A percentile compares a stretch with the other conserved stretches of the same genome.
These are phyloP conservation scores for Holocentrus rufus DNA, from an alignment of 2,797 vertebrate genomes.

Conservation along the genomic window DNA sequence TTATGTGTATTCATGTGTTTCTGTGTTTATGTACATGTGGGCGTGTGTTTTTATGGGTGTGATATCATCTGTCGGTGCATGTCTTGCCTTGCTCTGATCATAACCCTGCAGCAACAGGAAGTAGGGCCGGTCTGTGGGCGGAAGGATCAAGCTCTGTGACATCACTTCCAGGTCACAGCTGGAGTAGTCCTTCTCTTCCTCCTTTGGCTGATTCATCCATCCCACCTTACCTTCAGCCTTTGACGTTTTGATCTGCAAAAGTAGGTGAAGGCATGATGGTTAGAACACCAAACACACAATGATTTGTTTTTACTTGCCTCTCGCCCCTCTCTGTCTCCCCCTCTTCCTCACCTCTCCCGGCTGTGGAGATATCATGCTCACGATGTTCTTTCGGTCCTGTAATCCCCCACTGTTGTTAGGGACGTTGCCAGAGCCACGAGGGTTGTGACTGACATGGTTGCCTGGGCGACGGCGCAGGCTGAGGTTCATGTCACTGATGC, in stretches of 20 bases:
- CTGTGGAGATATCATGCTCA: conserved; percentile 87
- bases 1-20: conserved; percentile 12
- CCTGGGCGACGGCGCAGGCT: conserved; percentile 87
- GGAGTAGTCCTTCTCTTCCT: conserved; percentile 81
- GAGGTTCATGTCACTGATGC: conserved; percentile 94
- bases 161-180: conserved; percentile 89
- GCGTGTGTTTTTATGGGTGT: conserved; percentile 40
- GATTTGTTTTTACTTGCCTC: background rate
- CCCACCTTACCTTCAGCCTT: conserved; percentile 75
- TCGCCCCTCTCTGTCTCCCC: background rate
- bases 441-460: conserved; percentile 76
- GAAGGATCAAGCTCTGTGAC: conserved; percentile 92
- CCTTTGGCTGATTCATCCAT: conserved; percentile 71
- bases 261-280: conserved; percentile 7
- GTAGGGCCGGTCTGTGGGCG: conserved; percentile 90
- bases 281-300: background rate
- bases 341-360: conserved; percentile 77
- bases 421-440: conserved; percentile 58
- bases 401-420: conserved; percentile 62
- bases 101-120: conserved; percentile 93
- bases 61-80: conserved; percentile 74
- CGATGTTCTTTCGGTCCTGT: conserved; percentile 87
- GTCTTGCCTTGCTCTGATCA: conserved; percentile 90
- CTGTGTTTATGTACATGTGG: conserved; percentile 41
- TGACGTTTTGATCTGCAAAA: conserved; percentile 72